Evolutionary conservation across 2,797 vertebrate species (phyloP).

Genomic region (Falco berigora): DNA sequence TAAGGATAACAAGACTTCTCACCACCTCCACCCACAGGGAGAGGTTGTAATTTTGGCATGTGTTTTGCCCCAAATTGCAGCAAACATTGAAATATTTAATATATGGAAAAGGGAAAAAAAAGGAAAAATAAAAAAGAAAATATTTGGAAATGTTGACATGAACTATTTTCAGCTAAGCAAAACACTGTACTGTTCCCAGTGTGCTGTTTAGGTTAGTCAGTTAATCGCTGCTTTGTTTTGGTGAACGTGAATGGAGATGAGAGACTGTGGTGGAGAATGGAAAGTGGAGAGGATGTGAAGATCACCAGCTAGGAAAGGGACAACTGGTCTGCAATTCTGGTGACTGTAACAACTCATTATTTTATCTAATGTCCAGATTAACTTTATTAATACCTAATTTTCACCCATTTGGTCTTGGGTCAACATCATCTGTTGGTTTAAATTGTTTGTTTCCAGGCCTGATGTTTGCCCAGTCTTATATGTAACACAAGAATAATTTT

Average conservation of each 20-base stretch:
- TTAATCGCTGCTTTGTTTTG: not conserved
- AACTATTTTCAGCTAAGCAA: not conserved
- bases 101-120: not conserved
- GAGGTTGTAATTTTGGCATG: not conserved
- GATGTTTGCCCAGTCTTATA: not conserved
- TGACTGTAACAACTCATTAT: not conserved
- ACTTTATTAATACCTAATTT: not conserved
- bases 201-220: not conserved
- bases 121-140: not conserved
- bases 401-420: not conserved
- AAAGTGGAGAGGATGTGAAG: not conserved
- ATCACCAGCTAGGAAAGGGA: not conserved
- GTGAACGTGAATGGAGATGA: not conserved
- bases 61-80: not conserved
- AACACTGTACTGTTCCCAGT: not conserved
- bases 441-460: not conserved
- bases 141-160: not conserved
- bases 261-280: not conserved
- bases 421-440: not conserved
- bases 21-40: not conserved
- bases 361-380: not conserved
- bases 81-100: not conserved
- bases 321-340: accelerated
- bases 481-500: not conserved
- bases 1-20: not conserved